Evolutionary conservation across 2,797 vertebrate genomes (phyloP).

Genomic region (Silurus lanzhouensis): DNA sequence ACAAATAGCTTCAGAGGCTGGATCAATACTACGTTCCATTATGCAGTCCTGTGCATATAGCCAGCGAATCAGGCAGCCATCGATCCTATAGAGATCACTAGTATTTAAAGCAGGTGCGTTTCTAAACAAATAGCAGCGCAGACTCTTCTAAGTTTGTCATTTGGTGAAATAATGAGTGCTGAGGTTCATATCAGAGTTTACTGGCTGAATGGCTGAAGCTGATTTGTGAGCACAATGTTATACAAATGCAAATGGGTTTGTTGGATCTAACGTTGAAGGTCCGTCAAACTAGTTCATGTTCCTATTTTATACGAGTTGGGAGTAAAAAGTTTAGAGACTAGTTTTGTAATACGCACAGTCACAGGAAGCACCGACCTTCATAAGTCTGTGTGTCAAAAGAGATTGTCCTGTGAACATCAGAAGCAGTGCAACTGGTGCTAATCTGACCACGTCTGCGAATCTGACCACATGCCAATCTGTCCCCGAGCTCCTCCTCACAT

Average conservation of each 20-base stretch:
- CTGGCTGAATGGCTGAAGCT: not conserved
- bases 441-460: no score
- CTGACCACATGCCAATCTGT: no score
- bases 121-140: conserved; percentile 40
- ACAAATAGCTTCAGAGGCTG: conserved; percentile 23
- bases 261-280: no score
- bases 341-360: no score
- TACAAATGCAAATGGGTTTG: not conserved
- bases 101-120: conserved; percentile 58
- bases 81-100: conserved; percentile 44
- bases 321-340: no score
- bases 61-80: conserved; percentile 45
- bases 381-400: no score
- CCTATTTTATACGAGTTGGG: no score
- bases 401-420: no score
- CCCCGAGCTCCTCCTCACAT: no score
- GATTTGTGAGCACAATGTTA: not conserved
- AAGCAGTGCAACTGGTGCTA: no score
- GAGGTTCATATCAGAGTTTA: not conserved
- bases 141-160: conserved; percentile 40
- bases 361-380: no score
- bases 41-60: conserved; percentile 22
- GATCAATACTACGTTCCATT: conserved; percentile 21
- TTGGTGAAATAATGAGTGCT: conserved; percentile 1
- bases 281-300: no score